Conservation (phyloP, 2,113 vertebrate genomes). For the Pteruthius melanotis region DNA sequence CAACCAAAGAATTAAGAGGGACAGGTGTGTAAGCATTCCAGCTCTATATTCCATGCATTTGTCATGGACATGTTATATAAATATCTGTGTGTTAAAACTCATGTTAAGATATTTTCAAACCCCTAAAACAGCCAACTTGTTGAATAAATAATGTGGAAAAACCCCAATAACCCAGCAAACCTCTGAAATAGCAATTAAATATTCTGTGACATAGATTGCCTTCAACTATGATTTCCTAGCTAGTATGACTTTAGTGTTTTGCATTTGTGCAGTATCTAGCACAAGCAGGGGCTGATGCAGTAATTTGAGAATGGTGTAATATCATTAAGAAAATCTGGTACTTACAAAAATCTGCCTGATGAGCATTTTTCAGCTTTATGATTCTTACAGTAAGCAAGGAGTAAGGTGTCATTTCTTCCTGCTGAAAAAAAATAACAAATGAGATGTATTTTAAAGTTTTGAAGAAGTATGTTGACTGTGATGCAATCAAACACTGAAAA, state of each 20-base stretch:
- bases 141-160: neutral
- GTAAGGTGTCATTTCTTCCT: slow-evolving; percentile 52
- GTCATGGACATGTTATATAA: neutral
- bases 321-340: neutral
- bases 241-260: neutral
- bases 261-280: neutral
- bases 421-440: neutral
- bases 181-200: neutral
- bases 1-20: neutral
- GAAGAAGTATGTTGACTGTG: neutral
- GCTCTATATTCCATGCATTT: neutral
- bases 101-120: neutral
- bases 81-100: neutral
- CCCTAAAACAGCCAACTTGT: neutral
- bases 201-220: neutral
- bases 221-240: neutral
- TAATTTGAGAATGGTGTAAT: neutral
- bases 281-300: neutral
- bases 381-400: slow-evolving; percentile 70
- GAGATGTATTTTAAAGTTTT: neutral
- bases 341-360: slow-evolving; percentile 72
- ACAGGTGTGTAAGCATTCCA: neutral
- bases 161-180: neutral
- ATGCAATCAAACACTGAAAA: neutral
- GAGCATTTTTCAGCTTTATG: slow-evolving; percentile 68